Conservation (phyloP, 2,797 vertebrate genomes). For the Podargus strigoides region DNA sequence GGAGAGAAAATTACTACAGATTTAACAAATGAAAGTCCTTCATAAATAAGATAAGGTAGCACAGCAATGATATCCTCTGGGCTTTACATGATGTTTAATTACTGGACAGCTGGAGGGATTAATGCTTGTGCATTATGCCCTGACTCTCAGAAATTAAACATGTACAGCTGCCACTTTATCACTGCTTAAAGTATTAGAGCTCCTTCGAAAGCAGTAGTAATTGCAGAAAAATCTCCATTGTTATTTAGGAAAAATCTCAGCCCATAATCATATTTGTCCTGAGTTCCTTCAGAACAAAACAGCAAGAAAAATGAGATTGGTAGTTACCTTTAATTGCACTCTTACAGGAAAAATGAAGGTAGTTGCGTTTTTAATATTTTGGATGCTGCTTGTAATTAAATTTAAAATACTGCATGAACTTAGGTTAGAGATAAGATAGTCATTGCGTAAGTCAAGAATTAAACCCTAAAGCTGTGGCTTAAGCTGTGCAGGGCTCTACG, state of each 20-base stretch:
- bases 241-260: conserved; percentile 39
- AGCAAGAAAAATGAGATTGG: background rate
- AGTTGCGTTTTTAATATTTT: background rate
- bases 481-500: background rate
- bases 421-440: background rate
- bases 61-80: conserved; percentile 46
- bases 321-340: background rate
- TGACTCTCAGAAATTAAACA: conserved; percentile 63
- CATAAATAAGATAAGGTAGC: conserved; percentile 53
- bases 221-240: conserved; percentile 60
- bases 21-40: conserved; percentile 43
- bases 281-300: conserved; percentile 16
- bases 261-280: conserved; percentile 14
- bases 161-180: conserved; percentile 66
- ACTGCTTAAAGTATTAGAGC: conserved; percentile 67
- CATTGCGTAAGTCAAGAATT: background rate
- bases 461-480: background rate
- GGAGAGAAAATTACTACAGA: background rate
- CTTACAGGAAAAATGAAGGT: background rate
- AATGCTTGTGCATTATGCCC: conserved; percentile 52
- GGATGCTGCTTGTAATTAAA: background rate
- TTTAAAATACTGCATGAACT: background rate
- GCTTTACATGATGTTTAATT: conserved; percentile 66
- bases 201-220: conserved; percentile 42
- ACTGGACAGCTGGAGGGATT: conserved; percentile 69